Conservation (phyloP, 2,113 vertebrate species). For the Callocephalon fimbriatum region DNA sequence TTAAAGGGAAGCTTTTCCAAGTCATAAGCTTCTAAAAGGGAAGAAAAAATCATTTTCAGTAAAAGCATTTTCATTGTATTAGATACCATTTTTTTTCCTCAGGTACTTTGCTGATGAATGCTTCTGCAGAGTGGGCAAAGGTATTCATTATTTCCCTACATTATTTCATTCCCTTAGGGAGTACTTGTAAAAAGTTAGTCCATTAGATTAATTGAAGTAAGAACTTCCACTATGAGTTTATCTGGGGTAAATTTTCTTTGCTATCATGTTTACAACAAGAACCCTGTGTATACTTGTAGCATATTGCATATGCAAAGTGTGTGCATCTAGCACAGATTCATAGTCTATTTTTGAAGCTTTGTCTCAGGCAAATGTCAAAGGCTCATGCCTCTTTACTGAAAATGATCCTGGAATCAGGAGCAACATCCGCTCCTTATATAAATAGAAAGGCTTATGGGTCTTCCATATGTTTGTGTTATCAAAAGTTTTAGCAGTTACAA, state of each 20-base stretch:
- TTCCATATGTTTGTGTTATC: constrained; percentile 54
- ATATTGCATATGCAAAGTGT: constrained; percentile 20
- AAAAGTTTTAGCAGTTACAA: background rate
- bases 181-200: background rate
- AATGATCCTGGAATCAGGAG: constrained; percentile 5
- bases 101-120: background rate
- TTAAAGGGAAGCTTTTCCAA: background rate
- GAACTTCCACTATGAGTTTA: background rate
- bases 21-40: background rate
- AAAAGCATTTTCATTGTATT: background rate
- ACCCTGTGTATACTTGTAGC: background rate
- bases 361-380: constrained; percentile 61
- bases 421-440: constrained; percentile 32
- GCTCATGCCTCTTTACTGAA: constrained; percentile 39
- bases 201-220: background rate
- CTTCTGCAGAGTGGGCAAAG: background rate
- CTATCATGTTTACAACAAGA: constrained; percentile 9
- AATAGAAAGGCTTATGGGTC: constrained; percentile 53
- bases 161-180: background rate
- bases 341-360: constrained; percentile 44
- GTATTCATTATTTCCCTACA: background rate
- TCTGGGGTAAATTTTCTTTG: constrained; percentile 1
- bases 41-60: background rate
- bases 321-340: constrained; percentile 25
- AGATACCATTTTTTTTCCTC: background rate